Base-by-base conservation (phyloP, 2,113 vertebrate genomes). In the Gobius niger region DNA sequence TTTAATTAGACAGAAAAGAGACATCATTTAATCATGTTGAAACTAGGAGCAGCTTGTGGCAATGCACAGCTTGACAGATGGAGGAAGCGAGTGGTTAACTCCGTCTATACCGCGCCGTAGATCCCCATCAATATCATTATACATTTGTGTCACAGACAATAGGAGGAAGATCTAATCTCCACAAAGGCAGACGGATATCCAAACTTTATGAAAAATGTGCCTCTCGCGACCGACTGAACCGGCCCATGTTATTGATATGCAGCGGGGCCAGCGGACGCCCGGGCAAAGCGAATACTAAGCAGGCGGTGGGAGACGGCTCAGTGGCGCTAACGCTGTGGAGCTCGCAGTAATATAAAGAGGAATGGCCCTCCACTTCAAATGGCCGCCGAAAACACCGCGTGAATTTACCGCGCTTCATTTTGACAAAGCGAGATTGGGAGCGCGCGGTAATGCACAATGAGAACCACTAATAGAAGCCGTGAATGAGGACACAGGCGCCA, bases 221-320 rank as follows among this genome's bases (percentile, higher is more conserved):
- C 6, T 75, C 67, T 73, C 49, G 60, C 15, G 76, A 83, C 82
- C 73, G 65, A 62, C 70, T 65, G 65, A 82, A 76, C 81, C 24
- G 54, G 69, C 61, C 61, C 4, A 49, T 63, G 61, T 81, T 79
- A 82, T 83, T 85, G 72, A 75, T 80, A 83, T 82, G 82, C 80
- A 59, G 73, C 51, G 49, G 70, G 72, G 51, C 44, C 69, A 81
- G 73, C 64, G 49, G 49, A 65, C 72, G 76, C 74, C 67, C 59
- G 79, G 78, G 79, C 74, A 67, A 84, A 85, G 80, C 75, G 77
- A 90, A 81, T 77, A 72, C 84, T 85, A 85, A 88, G 85, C 82
- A 82, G 80, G 44, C 72, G 52, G 67, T 52, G 77, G 82, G 82
- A 79, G 65, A 84, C 81, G 72, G 68, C 82, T 75, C 75, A 75